Percentiles rank a stretch among this genome's conserved stretches.
These are phyloP conservation scores for Leptoclinus maculatus DNA, from an alignment of 2,797 vertebrate genomes.

Conservation along the genomic window DNA sequence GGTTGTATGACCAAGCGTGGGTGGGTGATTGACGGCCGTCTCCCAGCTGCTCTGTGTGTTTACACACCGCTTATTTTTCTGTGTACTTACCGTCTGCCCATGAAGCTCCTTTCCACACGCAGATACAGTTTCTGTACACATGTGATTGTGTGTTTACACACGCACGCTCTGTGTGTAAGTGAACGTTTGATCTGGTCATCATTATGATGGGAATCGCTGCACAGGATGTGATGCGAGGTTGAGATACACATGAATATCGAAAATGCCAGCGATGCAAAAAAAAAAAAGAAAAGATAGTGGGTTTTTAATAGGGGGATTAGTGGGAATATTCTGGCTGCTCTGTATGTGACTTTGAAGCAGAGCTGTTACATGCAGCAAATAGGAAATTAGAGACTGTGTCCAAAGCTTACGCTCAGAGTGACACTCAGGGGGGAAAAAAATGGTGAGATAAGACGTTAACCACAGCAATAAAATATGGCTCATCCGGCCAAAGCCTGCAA, in stretches of 20 bases:
- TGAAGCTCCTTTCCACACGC: slow-evolving; percentile 9
- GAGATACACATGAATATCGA: slow-evolving; percentile 29
- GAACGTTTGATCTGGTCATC: slow-evolving; percentile 37
- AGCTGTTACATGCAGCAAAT: slow-evolving; percentile 61
- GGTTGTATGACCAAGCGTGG: slow-evolving; percentile 34
- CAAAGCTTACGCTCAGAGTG: slow-evolving; percentile 51
- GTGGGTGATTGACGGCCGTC: slow-evolving; percentile 49
- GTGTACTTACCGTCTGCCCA: slow-evolving; percentile 12
- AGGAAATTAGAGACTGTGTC: slow-evolving; percentile 57
- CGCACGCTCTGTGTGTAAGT: slow-evolving; percentile 7
- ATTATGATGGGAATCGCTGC: slow-evolving; percentile 33
- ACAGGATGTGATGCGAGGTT: slow-evolving; percentile 14
- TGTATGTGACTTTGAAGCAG: slow-evolving; percentile 56
- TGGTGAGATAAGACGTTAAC: slow-evolving; percentile 54
- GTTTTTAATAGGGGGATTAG: slow-evolving; percentile 71
- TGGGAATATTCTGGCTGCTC: slow-evolving; percentile 48
- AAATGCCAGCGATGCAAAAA: slow-evolving; percentile 44
- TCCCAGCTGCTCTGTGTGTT: slow-evolving; percentile 18
- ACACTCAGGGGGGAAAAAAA: slow-evolving; percentile 26
- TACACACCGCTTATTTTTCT: slow-evolving; percentile 37
- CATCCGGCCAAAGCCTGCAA: slow-evolving; percentile 48
- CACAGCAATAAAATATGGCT: slow-evolving; percentile 49
- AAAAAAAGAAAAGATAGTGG: slow-evolving; percentile 22
- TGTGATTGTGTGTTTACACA: background rate
- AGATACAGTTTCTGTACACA: slow-evolving; percentile 36